Percentiles rank a stretch among this genome's conserved stretches.
phyloP scores from a whole-genome alignment of 2,888 invertebrate genomes.

The Lymantria dispar region DNA sequence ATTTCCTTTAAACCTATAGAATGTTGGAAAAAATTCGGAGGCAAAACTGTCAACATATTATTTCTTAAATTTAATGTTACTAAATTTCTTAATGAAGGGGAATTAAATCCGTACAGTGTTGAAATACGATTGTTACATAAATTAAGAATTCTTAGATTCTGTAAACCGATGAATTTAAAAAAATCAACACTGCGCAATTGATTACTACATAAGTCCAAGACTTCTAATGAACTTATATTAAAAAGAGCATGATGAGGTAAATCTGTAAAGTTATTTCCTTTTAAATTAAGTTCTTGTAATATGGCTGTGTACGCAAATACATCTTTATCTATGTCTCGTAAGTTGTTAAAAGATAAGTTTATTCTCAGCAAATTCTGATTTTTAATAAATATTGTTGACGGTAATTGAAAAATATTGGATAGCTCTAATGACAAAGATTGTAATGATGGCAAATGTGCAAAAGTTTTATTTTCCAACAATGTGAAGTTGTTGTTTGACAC shows the following conservation, averaged over 20 bases:
- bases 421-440: constrained; percentile 87
- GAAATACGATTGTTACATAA: constrained; percentile 89
- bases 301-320: constrained; percentile 89
- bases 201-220: constrained; percentile 86
- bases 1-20: constrained; percentile 87
- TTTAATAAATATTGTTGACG: constrained; percentile 87
- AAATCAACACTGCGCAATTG: constrained; percentile 87
- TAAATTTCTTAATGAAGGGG: constrained; percentile 88
- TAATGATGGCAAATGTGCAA: constrained; percentile 90
- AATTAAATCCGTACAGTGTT: constrained; percentile 88
- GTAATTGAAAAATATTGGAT: constrained; percentile 86
- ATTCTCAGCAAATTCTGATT: constrained; percentile 90
- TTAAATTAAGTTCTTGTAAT: constrained; percentile 89
- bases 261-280: constrained; percentile 87
- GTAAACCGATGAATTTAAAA: constrained; percentile 88
- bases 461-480: constrained; percentile 85
- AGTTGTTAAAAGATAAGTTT: constrained; percentile 87
- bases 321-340: constrained; percentile 86
- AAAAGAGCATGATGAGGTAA: constrained; percentile 90
- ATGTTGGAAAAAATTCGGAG: constrained; percentile 91
- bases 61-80: constrained; percentile 89
- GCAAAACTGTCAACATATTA: constrained; percentile 88
- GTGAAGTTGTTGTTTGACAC: constrained; percentile 91
- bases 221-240: constrained; percentile 89
- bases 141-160: constrained; percentile 88